A percentile compares a stretch with the other conserved stretches of the same genome.
Conservation (phyloP, 2,888 invertebrate genomes). For the Thecocarcelia acutangulata region DNA sequence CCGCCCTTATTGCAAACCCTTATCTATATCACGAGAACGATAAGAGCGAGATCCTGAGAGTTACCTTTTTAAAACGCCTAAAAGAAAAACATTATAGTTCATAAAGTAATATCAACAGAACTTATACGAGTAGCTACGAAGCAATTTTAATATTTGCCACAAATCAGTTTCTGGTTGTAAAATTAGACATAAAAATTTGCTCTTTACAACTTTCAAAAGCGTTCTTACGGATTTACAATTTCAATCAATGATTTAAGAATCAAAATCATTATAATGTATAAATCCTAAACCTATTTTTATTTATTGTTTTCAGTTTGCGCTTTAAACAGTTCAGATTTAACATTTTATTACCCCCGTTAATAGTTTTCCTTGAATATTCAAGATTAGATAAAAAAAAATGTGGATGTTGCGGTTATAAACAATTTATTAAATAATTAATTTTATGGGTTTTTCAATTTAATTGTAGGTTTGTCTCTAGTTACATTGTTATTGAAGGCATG, state of each 20-base stretch:
- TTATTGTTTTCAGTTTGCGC: conserved; percentile 29
- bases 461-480: conserved; percentile 29
- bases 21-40: no score
- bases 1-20: no score
- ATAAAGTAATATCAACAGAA: no score
- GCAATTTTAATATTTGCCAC: no score
- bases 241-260: not conserved
- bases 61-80: no score
- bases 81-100: no score
- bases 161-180: no score
- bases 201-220: no score
- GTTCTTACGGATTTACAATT: no score
- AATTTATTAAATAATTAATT: conserved; percentile 57
- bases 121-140: no score
- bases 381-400: conserved; percentile 40
- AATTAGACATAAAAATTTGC: no score
- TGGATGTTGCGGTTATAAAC: conserved; percentile 50
- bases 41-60: not conserved
- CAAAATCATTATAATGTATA: not conserved
- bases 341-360: conserved; percentile 31
- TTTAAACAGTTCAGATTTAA: conserved; percentile 11
- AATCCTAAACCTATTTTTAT: not conserved
- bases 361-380: conserved; percentile 59
- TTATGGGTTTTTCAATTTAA: conserved; percentile 34
- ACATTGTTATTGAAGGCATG: conserved; percentile 15